Evolutionary conservation across 2,113 vertebrate genomes (phyloP).

Genomic region (Tyto alba): DNA sequence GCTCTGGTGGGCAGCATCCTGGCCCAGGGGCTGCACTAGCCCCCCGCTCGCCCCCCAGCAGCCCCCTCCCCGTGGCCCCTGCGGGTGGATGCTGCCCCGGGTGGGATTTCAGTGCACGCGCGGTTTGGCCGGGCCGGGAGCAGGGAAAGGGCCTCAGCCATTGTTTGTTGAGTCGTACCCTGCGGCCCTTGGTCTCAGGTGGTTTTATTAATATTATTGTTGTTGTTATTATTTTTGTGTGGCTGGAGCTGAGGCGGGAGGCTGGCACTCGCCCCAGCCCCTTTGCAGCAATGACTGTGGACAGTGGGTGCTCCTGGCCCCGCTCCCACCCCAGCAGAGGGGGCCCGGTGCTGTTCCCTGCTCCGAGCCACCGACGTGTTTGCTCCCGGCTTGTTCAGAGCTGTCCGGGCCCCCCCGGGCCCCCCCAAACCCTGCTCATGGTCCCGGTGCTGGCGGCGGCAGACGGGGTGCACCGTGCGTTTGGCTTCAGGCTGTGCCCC

Average conservation of each 20-base stretch:
- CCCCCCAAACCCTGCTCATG: too few species aligned
- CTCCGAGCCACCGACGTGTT: rapidly evolving
- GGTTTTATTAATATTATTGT: not conserved
- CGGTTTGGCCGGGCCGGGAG: not conserved
- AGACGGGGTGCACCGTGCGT: rapidly evolving
- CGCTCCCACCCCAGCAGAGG: rapidly evolving
- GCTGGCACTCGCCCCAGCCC: not conserved
- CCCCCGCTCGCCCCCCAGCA: too few species aligned
- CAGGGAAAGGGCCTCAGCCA: not conserved
- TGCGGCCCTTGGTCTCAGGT: not conserved
- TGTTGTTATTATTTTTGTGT: not conserved
- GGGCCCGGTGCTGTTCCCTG: not conserved
- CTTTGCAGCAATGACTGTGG: not conserved
- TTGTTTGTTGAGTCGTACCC: not conserved
- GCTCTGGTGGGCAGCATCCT: conserved; percentile 86
- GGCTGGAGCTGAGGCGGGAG: not conserved
- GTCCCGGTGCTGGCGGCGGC: too few species aligned
- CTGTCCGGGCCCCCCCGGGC: rapidly evolving
- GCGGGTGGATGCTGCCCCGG: not conserved
- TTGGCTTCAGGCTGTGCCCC: not conserved
- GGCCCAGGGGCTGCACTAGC: conserved; percentile 74
- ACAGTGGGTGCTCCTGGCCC: not conserved
- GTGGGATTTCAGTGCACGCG: rapidly evolving
- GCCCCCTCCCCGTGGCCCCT: not conserved
- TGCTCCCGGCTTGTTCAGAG: rapidly evolving